Percentiles rank a stretch among this genome's conserved stretches.
These are phyloP conservation scores for Loxodonta africana DNA, from an alignment of 2,113 vertebrate species.

Conservation along the genomic window DNA sequence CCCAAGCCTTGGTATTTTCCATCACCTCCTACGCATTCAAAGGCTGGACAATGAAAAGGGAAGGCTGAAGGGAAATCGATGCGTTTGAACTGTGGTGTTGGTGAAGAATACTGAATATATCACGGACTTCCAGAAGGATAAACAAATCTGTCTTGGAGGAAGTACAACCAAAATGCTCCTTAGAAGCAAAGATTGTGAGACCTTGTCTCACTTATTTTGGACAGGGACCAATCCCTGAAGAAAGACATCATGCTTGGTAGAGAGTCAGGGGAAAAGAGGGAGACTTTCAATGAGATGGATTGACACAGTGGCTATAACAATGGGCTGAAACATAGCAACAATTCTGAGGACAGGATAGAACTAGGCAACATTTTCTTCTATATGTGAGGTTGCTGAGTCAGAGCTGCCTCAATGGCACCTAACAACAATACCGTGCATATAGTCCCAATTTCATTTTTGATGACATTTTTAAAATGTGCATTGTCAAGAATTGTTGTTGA, in stretches of 20 bases:
- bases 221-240: background rate
- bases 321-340: background rate
- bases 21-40: background rate
- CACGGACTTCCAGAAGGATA: background rate
- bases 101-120: background rate
- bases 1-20: too few species aligned
- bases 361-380: background rate
- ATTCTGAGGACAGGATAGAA: background rate
- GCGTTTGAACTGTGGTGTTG: background rate
- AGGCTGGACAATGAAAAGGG: background rate
- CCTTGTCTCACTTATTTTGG: background rate
- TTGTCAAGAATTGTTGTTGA: background rate
- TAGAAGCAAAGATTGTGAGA: background rate
- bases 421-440: background rate
- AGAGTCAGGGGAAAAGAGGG: background rate
- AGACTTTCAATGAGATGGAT: background rate
- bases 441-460: background rate
- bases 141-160: background rate
- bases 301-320: background rate
- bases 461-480: background rate
- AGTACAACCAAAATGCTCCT: background rate
- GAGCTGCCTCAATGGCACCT: background rate
- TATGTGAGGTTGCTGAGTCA: background rate
- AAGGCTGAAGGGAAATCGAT: background rate
- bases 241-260: background rate